Conservation (phyloP, 2,797 vertebrate species). For the Micromesistius poutassou region DNA sequence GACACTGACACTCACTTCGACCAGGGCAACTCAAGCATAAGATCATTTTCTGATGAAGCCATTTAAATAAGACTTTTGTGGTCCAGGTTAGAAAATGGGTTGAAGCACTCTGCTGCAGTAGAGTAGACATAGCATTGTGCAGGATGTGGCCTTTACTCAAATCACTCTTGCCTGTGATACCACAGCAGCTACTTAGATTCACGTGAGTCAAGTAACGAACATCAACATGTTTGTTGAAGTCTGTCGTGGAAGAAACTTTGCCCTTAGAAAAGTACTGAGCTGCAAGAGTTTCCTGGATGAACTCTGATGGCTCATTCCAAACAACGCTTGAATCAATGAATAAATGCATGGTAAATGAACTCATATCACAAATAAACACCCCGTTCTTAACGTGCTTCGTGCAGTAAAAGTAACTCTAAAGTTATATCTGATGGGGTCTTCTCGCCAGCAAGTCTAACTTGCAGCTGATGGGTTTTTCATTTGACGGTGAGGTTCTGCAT, state of each 20-base stretch:
- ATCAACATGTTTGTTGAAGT: not conserved
- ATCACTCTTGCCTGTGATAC: no score
- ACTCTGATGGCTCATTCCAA: not conserved
- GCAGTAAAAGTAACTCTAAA: not conserved
- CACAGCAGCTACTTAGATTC: not conserved
- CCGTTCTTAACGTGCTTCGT: not conserved
- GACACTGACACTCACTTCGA: not conserved
- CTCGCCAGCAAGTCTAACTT: not conserved
- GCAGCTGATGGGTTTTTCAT: not conserved
- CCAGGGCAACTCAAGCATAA: not conserved
- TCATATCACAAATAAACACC: not conserved
- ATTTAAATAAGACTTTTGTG: not conserved
- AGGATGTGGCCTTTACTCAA: not conserved
- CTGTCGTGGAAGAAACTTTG: not conserved
- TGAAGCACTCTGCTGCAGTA: not conserved
- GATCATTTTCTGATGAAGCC: not conserved
- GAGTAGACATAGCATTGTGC: not conserved
- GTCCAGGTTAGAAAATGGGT: not conserved
- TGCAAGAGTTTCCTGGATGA: not conserved
- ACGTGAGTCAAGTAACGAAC: not conserved
- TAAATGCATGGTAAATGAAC: not conserved
- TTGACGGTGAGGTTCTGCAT: not conserved
- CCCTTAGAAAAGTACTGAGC: constrained; percentile 1
- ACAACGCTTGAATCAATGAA: not conserved
- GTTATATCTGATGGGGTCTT: not conserved